A percentile compares a stretch with the other conserved stretches of the same genome.
Conservation (phyloP, 2,797 vertebrate species). For the Cetoscarus ocellatus region DNA sequence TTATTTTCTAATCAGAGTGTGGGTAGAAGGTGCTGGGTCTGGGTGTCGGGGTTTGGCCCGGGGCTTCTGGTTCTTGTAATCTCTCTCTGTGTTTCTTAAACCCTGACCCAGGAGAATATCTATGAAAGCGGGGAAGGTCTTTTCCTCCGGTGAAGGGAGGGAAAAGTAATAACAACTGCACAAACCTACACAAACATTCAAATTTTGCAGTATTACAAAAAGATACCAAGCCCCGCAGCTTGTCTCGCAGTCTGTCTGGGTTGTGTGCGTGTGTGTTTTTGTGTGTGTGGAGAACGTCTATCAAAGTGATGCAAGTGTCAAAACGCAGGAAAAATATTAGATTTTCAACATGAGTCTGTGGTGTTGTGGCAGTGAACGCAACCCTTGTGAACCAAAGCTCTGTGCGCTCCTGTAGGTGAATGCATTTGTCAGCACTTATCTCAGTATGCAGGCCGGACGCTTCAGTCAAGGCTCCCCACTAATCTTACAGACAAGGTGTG, state of each 20-base stretch:
- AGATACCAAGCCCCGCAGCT: constrained; percentile 53
- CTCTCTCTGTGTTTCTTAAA: constrained; percentile 66
- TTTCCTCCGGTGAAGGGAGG: constrained; percentile 46
- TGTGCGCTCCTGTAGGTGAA: constrained; percentile 60
- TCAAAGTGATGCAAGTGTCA: constrained; percentile 56
- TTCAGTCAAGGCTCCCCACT: constrained; percentile 73
- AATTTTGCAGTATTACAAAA: constrained; percentile 57
- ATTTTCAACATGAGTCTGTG: constrained; percentile 37
- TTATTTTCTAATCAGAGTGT: constrained; percentile 79
- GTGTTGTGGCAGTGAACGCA: constrained; percentile 39
- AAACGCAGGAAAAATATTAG: constrained; percentile 3
- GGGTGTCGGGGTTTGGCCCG: constrained; percentile 61
- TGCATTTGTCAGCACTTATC: constrained; percentile 77
- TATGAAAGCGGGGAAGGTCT: constrained; percentile 51
- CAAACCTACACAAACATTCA: constrained; percentile 56
- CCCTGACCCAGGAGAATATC: constrained; percentile 67
- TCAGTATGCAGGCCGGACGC: constrained; percentile 66
- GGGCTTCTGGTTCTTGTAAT: constrained; percentile 70
- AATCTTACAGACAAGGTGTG: constrained; percentile 75
- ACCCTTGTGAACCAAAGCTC: constrained; percentile 49
- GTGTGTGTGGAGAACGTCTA: constrained; percentile 29
- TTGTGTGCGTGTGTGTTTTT: constrained; percentile 16
- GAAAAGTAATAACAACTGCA: constrained; percentile 60
- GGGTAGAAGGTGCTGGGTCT: constrained; percentile 62
- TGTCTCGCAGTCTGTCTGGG: constrained; percentile 15